A percentile compares a stretch with the other conserved stretches of the same genome.
These are phyloP conservation scores for Brachionus plicatilis DNA, from an alignment of 1,140 invertebrate genomes.

Conservation along the genomic window DNA sequence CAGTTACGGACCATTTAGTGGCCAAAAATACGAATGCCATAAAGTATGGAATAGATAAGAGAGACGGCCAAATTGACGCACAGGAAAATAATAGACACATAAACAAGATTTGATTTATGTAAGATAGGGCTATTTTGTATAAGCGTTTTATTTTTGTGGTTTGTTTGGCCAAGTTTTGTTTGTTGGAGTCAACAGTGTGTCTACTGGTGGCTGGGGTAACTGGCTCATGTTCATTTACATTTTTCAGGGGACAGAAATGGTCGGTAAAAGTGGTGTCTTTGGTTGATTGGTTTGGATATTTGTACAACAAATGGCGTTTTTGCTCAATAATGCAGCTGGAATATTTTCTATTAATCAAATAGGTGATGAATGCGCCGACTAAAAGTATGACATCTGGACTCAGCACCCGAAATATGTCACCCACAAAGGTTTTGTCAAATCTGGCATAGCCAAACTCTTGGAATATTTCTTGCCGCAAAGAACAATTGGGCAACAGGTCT, in stretches of 20 bases:
- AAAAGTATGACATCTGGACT: neutral
- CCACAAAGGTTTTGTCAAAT: neutral
- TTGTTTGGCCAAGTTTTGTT: neutral
- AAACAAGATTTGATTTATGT: slow-evolving; percentile 3
- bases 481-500: neutral
- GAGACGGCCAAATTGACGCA: slow-evolving; percentile 56
- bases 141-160: neutral
- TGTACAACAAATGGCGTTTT: neutral
- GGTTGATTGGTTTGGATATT: slow-evolving; percentile 8
- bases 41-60: slow-evolving; percentile 76
- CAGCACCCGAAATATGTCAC: neutral
- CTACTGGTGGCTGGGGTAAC: neutral
- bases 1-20: slow-evolving; percentile 76
- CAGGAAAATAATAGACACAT: neutral
- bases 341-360: neutral
- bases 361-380: neutral
- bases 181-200: neutral
- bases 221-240: neutral
- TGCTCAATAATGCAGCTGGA: neutral
- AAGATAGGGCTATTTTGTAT: neutral
- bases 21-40: slow-evolving; percentile 73
- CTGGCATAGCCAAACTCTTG: neutral
- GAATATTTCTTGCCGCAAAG: slow-evolving; percentile 7
- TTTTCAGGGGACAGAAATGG: slow-evolving; percentile 24
- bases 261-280: slow-evolving; percentile 27